phyloP scores from a whole-genome alignment of 2,113 vertebrate genomes.

The Brachypodius melanocephalos region DNA sequence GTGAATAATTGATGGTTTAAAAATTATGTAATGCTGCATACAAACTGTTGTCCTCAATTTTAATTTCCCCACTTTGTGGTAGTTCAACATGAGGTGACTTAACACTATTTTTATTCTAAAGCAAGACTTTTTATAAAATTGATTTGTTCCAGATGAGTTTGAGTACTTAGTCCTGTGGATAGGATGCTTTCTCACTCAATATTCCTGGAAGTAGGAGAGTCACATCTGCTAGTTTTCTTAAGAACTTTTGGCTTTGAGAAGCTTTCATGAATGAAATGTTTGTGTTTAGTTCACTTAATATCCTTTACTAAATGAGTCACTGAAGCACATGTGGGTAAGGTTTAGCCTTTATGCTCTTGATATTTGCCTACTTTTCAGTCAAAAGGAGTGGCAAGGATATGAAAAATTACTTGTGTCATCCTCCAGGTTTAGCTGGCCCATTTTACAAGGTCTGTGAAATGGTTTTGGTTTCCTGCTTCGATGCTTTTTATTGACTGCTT shows the following conservation, averaged over 20 bases:
- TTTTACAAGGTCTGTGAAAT: background rate
- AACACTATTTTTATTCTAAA: background rate
- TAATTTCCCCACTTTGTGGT: background rate
- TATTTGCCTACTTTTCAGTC: background rate
- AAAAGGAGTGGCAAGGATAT: background rate
- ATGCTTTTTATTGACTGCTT: background rate
- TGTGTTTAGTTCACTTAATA: slow-evolving; percentile 21
- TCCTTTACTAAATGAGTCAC: slow-evolving; percentile 15
- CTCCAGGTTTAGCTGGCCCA: background rate
- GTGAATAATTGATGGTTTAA: background rate
- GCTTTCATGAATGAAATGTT: slow-evolving; percentile 25
- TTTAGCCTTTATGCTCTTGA: background rate
- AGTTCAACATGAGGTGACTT: background rate
- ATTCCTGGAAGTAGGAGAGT: background rate
- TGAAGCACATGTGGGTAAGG: background rate
- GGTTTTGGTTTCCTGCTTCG: background rate
- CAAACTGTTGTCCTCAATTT: background rate
- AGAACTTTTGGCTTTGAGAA: background rate
- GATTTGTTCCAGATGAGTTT: background rate
- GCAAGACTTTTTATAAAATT: background rate
- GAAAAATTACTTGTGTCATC: background rate
- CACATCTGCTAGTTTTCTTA: background rate
- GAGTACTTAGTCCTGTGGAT: background rate
- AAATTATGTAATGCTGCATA: background rate
- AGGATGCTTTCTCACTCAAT: background rate